Evolutionary conservation across 1,140 invertebrate species (phyloP).

Genomic region (Lepidostoma basale): DNA sequence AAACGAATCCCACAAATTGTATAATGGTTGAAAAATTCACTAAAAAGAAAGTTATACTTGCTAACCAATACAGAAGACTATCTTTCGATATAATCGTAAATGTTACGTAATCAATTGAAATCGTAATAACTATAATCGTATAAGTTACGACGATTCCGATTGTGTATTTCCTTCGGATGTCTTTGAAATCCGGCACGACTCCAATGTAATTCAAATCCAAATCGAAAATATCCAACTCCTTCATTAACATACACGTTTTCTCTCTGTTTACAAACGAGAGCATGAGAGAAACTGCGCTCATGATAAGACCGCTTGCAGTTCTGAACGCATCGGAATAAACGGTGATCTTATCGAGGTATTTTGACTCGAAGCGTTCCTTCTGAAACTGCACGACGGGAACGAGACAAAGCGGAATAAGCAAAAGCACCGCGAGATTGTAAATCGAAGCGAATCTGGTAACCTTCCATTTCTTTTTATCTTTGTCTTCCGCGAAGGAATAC

Average conservation of each 20-base stretch:
- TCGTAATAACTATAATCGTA: background rate
- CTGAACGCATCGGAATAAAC: conserved; percentile 31
- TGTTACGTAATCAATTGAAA: conserved; percentile 14
- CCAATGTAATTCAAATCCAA: conserved; percentile 26
- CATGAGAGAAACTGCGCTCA: background rate
- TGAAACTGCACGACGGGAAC: conserved; percentile 23
- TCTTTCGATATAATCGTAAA: background rate
- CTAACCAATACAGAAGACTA: conserved; percentile 10
- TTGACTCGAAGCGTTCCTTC: background rate
- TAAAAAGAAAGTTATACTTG: conserved; percentile 11
- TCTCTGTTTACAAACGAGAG: conserved; percentile 3
- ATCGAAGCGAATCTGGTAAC: background rate
- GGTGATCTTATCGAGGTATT: conserved; percentile 12
- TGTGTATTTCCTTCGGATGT: background rate
- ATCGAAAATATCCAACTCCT: conserved; percentile 25
- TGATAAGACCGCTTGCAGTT: conserved; percentile 10
- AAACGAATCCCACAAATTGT: conserved; percentile 29
- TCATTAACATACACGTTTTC: conserved; percentile 17
- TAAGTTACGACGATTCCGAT: background rate
- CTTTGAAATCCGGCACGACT: conserved; percentile 10
- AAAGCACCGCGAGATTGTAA: background rate
- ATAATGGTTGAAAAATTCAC: conserved; percentile 12
- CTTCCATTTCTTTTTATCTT: background rate
- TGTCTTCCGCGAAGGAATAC: background rate
- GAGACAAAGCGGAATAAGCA: background rate